Evolutionary conservation across 2,113 vertebrate genomes (phyloP), one percentile per base, ranked within the genome.

Genomic region (Dryoscopus gambensis): DNA sequence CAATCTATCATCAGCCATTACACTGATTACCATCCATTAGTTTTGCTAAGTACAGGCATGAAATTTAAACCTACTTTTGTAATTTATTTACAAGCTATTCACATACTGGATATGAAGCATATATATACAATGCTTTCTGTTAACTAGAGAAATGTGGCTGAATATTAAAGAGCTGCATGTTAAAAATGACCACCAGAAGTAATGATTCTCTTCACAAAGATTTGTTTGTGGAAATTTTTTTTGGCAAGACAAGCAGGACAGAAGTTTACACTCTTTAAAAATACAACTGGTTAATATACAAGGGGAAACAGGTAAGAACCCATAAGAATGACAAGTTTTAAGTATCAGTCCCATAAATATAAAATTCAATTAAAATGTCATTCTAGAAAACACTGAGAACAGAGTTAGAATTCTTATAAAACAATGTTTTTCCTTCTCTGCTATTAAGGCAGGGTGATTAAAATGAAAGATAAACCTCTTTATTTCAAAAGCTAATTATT

Each of bases 401-500:
- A 52, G 60, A 93, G 53, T 3, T 82, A 30, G 8, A 67, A 60
- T 31, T 84, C 79, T 63, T 52, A 68, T 4, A 73, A 93, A 91
- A 82, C 3, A 6, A 64, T 31, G 6, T 11, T 18, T 77, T 93
- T 90, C 79, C 53, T 90, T 74, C 23, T 10, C 46, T 63, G 60
- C 35, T 49, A 71, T 71, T 81, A 90, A 89, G 46, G n/a, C 52
- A 64, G 17, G 33, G 31, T 71, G 90, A 95, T 93, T 89, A 94
- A 95, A 96, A 77, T 74, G 37, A 74, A 95, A 93, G 60, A 94
- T 75, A 85, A 92, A 27, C 30, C 19, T 19, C 68, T 75, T 77
- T 59, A 77, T 81, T 95, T 84, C 64, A 93, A 92, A 90, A 92
- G 62, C 88, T 87, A 93, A 92, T 87, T 91, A 91, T 84, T 84